Evolutionary conservation across 2,888 invertebrate species (phyloP).

Genomic region (Argyresthia albistria): DNA sequence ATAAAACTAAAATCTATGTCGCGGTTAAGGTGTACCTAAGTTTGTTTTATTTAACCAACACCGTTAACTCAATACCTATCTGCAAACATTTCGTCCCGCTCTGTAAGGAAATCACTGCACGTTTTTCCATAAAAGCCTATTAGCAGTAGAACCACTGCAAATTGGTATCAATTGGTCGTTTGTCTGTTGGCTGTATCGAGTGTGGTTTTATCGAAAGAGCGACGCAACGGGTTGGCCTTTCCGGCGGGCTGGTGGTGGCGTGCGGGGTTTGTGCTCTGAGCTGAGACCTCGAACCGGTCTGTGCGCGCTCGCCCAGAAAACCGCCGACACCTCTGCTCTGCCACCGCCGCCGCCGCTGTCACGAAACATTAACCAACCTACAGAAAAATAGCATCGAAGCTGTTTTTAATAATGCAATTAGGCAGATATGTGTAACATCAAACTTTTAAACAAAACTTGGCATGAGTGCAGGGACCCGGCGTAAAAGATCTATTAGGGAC

Average conservation of each 20-base stretch:
- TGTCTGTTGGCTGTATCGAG: slow-evolving; percentile 21
- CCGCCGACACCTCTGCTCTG: slow-evolving; percentile 56
- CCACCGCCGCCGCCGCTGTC: slow-evolving; percentile 44
- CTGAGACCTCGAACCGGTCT: slow-evolving; percentile 55
- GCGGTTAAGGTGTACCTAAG: no score
- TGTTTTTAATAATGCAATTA: slow-evolving; percentile 20
- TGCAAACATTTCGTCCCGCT: no score
- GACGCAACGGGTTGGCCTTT: slow-evolving; percentile 51
- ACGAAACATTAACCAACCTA: slow-evolving; percentile 57
- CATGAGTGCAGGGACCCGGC: no score
- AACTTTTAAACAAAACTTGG: no score
- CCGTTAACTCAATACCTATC: no score
- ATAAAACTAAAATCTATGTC: no score
- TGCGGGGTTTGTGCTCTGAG: slow-evolving; percentile 20
- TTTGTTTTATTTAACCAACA: no score
- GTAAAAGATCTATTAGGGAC: no score
- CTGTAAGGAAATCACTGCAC: no score
- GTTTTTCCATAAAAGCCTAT: no score
- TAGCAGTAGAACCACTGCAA: slow-evolving; percentile 14
- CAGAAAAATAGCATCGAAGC: no score
- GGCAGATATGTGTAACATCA: background rate
- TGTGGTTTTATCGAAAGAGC: slow-evolving; percentile 45
- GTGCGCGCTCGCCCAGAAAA: slow-evolving; percentile 65
- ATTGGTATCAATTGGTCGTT: slow-evolving; percentile 50
- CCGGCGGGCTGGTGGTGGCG: slow-evolving; percentile 52